phyloP scores from a whole-genome alignment of 2,888 invertebrate species.

The Parasteatoda lunata region DNA sequence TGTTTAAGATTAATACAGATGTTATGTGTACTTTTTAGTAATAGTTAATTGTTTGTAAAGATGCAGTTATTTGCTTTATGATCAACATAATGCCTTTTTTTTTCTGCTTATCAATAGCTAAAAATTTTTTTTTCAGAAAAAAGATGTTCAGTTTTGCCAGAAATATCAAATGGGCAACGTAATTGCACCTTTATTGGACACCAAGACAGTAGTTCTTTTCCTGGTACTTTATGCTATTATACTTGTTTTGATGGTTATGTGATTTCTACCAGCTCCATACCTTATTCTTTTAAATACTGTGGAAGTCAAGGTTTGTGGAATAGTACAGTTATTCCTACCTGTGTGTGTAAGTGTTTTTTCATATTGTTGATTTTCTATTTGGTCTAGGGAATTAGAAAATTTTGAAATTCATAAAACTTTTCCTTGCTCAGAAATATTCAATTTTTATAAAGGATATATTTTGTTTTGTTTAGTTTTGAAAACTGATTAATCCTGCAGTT shows the following conservation, averaged over 20 bases:
- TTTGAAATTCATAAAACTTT: neutral
- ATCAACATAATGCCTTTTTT: neutral
- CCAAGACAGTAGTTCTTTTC: neutral
- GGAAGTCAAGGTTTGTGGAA: constrained; percentile 15
- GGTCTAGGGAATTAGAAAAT: neutral
- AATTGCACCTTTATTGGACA: constrained; percentile 9
- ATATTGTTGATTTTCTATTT: neutral
- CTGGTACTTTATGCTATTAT: constrained; percentile 35
- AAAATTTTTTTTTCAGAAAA: neutral
- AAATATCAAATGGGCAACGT: neutral
- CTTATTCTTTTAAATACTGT: constrained; percentile 25
- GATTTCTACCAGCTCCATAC: constrained; percentile 23
- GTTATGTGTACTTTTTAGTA: neutral
- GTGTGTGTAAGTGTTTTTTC: constrained; percentile 38
- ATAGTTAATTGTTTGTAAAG: too few species aligned
- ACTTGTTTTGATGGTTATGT: constrained; percentile 26
- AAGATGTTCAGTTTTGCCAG: constrained; percentile 14
- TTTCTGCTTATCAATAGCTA: neutral
- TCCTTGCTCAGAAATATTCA: neutral
- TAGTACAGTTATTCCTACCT: constrained; percentile 20
- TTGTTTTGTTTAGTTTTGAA: too few species aligned
- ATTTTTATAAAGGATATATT: neutral
- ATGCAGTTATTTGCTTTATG: neutral
- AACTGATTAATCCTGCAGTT: too few species aligned
- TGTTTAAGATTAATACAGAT: neutral